Percentiles rank a stretch among this genome's conserved stretches.
Conservation (phyloP, 2,113 vertebrate species). For the Empidonax alnorum region DNA sequence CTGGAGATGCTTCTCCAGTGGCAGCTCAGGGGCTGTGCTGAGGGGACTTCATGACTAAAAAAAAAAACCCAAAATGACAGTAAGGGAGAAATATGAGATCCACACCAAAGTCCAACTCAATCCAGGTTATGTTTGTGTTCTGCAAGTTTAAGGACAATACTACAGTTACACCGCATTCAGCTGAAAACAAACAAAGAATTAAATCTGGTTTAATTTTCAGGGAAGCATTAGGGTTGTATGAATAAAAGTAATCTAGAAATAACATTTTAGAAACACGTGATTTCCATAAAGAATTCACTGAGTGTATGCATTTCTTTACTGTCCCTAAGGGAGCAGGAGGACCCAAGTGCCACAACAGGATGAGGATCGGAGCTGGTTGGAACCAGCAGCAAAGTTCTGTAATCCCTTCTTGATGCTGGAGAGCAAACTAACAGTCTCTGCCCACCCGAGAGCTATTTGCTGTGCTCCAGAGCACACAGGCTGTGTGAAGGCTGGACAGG, state of each 20-base stretch:
- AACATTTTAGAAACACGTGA: not conserved
- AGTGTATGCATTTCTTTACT: not conserved
- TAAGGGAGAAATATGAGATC: not conserved
- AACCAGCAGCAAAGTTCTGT: not conserved
- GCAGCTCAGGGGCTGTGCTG: not conserved
- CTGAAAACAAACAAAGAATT: not conserved
- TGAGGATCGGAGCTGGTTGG: not conserved
- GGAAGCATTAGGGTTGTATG: not conserved
- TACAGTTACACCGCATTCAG: not conserved
- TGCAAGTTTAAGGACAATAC: not conserved
- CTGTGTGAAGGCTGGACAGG: not conserved
- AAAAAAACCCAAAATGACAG: not conserved
- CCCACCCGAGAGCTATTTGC: not conserved
- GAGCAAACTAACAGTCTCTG: not conserved
- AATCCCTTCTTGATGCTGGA: not conserved
- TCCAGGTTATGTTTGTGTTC: not conserved
- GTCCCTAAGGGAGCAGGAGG: not conserved
- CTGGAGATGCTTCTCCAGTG: not conserved
- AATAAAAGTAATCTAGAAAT: not conserved
- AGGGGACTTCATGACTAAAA: not conserved
- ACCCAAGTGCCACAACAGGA: not conserved
- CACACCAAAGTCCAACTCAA: not conserved
- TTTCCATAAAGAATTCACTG: not conserved
- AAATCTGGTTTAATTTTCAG: not conserved
- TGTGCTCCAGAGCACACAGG: not conserved